Evolutionary conservation across 2,797 vertebrate species (phyloP).

Genomic region (Hemitrygon akajei): DNA sequence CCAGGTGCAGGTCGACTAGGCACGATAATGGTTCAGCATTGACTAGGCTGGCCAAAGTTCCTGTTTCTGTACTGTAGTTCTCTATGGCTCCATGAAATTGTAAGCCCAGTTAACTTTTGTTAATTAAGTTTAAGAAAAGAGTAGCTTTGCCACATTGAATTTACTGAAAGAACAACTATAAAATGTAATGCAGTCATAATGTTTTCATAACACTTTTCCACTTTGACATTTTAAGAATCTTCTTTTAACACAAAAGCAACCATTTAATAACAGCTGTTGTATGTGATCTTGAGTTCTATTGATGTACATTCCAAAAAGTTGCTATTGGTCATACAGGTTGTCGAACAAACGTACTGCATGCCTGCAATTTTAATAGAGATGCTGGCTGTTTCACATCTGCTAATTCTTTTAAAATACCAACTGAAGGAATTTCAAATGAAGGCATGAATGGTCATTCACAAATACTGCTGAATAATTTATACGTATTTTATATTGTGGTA

Average conservation of each 20-base stretch:
- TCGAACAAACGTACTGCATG: background rate
- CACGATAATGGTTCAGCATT: too few species aligned
- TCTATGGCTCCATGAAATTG: background rate
- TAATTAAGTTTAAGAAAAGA: background rate
- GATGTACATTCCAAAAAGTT: background rate
- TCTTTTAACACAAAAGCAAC: background rate
- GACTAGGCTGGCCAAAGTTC: too few species aligned
- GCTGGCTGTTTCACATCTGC: background rate
- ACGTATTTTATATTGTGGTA: background rate
- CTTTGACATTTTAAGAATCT: background rate
- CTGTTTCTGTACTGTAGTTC: too few species aligned
- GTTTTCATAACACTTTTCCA: background rate
- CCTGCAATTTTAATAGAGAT: background rate
- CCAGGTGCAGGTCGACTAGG: too few species aligned
- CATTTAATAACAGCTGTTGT: background rate
- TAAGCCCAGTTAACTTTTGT: background rate
- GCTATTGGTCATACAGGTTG: background rate
- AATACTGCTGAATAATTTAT: background rate
- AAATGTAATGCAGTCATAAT: background rate
- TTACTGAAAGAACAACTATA: background rate
- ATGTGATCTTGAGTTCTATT: background rate
- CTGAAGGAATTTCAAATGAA: background rate
- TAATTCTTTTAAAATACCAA: conserved; percentile 8
- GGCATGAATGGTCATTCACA: background rate
- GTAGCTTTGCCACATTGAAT: background rate